phyloP scores from a whole-genome alignment of 2,888 invertebrate genomes.

The Lamproptera curius region DNA sequence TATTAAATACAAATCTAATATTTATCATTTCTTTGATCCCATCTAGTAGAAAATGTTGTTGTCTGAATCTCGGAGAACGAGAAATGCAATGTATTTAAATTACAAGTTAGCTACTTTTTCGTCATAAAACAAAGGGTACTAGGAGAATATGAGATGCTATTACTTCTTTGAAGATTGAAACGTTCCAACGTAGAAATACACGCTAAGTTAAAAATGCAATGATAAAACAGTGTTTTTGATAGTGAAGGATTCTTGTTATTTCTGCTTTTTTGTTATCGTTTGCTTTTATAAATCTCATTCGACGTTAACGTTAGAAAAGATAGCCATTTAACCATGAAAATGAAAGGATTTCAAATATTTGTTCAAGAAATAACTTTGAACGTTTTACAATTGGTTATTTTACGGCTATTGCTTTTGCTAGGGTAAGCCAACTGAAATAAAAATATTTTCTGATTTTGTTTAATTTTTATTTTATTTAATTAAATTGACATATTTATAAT shows the following conservation, averaged over 20 bases:
- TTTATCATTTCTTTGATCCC: too few relatives aligned
- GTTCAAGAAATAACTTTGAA: not conserved
- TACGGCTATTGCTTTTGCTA: not conserved
- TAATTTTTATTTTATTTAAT: not conserved
- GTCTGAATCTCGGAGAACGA: slow-evolving; percentile 3
- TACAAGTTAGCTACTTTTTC: slow-evolving; percentile 17
- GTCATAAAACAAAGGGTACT: slow-evolving; percentile 13
- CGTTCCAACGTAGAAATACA: slow-evolving; percentile 11
- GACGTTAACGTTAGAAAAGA: too few relatives aligned
- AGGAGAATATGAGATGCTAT: slow-evolving; percentile 12
- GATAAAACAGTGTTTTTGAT: slow-evolving; percentile 4
- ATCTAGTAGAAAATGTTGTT: slow-evolving; percentile 5
- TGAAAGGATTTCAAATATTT: too few relatives aligned
- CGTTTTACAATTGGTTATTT: not conserved
- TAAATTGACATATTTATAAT: too few relatives aligned
- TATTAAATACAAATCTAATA: too few relatives aligned
- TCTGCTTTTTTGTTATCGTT: slow-evolving; percentile 1
- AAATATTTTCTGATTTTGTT: not conserved
- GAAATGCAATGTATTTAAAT: slow-evolving; percentile 18
- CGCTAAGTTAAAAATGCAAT: slow-evolving; percentile 13
- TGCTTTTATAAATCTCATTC: slow-evolving; percentile 2
- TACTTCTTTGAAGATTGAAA: slow-evolving; percentile 17
- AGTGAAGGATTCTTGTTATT: slow-evolving; percentile 6
- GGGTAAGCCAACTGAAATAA: not conserved
- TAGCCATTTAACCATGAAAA: too few relatives aligned